Evolutionary conservation across 2,888 invertebrate species (phyloP), one percentile per base, ranked within the genome.

Genomic region (Heliconius aoede): DNA sequence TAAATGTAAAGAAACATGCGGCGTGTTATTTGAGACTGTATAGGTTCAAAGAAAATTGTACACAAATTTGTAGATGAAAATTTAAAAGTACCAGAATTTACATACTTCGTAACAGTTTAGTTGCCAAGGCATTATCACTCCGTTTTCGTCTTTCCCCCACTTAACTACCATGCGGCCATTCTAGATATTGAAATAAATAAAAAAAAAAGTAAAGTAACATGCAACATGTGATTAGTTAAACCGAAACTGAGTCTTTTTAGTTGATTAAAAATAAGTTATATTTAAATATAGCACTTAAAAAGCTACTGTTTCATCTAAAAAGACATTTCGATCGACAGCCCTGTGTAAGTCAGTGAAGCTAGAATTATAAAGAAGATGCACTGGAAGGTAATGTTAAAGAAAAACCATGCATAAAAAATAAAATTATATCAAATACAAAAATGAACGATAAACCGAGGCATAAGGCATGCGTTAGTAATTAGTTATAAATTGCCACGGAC

Each of bases 121-220:
- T 90, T 93, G 91, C 91, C 92, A 91, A 92, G 94, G 94, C 93
- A 94, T 91, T 87, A 91, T 87, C 88, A 94, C 94, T 89, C 89
- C 90, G 86, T 88, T 93, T 84, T 93, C 94, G 86, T 91, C 94
- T 87, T 92, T 94, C 89, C 87, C 90, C 94, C 94, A 94, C 85
- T 90, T 94, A 94, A 94, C 94, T 93, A 94, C 91, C 94, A 94
- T 94, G 93, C 94, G 90, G 93, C 94, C 89, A 82, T 85, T 91
- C 94, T 94, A 94, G 91, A 90, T 86, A 89, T 93, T 90, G 86
- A 85, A 92, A 92, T 90, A 89, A 84, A 87, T 88, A 89, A 88
- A 87, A 87, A 88, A 87, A 84, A 83, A 89, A 86, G n/a, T 88
- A 89, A 86, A 86, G 86, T 85, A 82, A 89, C 91, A 93, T 93